A percentile compares a stretch with the other conserved stretches of the same genome.
Evolutionary conservation across 1,140 invertebrate species (phyloP).

Genomic region (Drosophila setifemur): DNA sequence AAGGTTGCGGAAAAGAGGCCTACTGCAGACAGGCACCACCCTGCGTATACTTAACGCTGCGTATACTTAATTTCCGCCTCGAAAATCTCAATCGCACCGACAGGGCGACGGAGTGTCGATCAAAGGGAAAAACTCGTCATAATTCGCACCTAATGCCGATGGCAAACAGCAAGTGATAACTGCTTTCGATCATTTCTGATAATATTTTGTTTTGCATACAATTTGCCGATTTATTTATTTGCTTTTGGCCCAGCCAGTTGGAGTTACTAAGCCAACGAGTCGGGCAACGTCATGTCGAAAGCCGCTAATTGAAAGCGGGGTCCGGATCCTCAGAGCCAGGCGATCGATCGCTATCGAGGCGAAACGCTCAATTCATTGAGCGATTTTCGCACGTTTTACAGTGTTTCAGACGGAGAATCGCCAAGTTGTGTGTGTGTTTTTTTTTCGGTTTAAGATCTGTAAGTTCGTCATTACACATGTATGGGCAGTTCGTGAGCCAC

Average conservation of each 20-base stretch:
- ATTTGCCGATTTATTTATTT: slow-evolving; percentile 58
- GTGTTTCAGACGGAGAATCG: neutral
- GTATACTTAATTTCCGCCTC: neutral
- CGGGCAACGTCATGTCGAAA: slow-evolving; percentile 56
- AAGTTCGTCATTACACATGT: slow-evolving; percentile 49
- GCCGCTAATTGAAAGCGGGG: slow-evolving; percentile 62
- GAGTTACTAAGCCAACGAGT: slow-evolving; percentile 34
- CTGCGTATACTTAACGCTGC: slow-evolving; percentile 47
- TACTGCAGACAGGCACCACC: slow-evolving; percentile 37
- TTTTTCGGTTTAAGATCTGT: neutral
- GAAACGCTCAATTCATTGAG: slow-evolving; percentile 50
- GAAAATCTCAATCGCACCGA: slow-evolving; percentile 10
- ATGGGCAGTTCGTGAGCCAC: slow-evolving; percentile 54
- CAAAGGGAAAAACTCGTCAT: slow-evolving; percentile 54
- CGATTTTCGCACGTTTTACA: slow-evolving; percentile 61
- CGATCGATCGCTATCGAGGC: slow-evolving; percentile 24
- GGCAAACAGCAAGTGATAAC: slow-evolving; percentile 52
- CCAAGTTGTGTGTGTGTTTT: neutral
- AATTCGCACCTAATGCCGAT: slow-evolving; percentile 62
- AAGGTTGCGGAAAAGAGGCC: neutral
- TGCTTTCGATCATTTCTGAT: slow-evolving; percentile 64
- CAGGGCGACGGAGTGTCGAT: slow-evolving; percentile 17
- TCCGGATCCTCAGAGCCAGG: slow-evolving; percentile 31
- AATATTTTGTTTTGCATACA: slow-evolving; percentile 76
- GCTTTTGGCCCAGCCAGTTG: neutral